Evolutionary conservation across 2,888 invertebrate species (phyloP), one percentile per base, ranked within the genome.

Genomic region (Hermaeophaga mercurialis): DNA sequence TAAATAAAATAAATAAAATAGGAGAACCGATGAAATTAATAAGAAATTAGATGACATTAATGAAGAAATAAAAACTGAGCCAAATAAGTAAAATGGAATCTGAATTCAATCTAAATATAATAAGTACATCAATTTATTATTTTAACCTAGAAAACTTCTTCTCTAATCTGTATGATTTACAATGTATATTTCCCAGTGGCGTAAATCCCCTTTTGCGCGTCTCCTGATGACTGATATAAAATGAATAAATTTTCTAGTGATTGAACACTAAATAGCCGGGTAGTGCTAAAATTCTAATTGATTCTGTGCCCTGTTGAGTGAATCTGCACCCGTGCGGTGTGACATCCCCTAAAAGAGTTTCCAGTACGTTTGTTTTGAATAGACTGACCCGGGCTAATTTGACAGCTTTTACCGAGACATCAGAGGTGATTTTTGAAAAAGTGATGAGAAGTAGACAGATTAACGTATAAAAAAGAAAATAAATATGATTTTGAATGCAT

Each of bases 201-300:
- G 31, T 12, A 33, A 33, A 33, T 33, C 14, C 33, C 33, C 33
- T 14, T 33, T 11, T 9, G 7, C 9, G 14, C 33, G 11, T 33
- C 14, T 12, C 1, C 33, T 33, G 14, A 33, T 33, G 33, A 54
- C 41, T 52, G 47, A 38, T 17, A 53, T 47, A 45, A 56, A 47
- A 45, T 55, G 75, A 75, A 76, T 76, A 75, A 73, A 75, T 76
- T 76, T 76, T 76, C 75, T 71, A 69, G 69, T 72, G 74, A 73
- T 72, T 74, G 74, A 70, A 69, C 71, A 64, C 72, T 75, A 75
- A 76, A 75, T 75, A 70, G 74, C 71, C 72, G 66, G 74, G 69
- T 69, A 70, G 70, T 69, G 66, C 68, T 66, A 71, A 70, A 69
- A 68, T 72, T 67, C 62, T 71, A 70, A 71, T 62, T 69, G 70